Evolutionary conservation across 1,140 invertebrate genomes (phyloP).

Genomic region (Drosophila baimaii): DNA sequence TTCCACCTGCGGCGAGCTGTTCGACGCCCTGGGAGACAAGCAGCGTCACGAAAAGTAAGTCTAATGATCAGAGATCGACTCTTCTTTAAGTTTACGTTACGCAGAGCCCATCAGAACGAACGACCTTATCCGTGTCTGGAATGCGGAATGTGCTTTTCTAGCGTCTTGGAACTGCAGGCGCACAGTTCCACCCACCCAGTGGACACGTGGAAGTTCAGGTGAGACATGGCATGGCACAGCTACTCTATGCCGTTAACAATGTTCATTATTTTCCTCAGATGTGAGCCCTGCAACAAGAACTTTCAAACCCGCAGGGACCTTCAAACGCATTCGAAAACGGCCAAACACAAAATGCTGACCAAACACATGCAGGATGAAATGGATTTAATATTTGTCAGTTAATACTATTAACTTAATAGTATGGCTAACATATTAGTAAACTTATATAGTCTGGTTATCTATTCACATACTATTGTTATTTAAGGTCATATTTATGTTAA

Average conservation of each 20-base stretch:
- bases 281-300: conserved; percentile 52
- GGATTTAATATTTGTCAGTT: conserved; percentile 22
- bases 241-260: neutral
- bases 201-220: conserved; percentile 37
- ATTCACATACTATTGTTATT: neutral
- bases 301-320: conserved; percentile 30
- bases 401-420: neutral
- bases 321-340: conserved; percentile 37
- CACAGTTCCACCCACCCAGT: conserved; percentile 29
- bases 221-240: neutral
- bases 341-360: conserved; percentile 24
- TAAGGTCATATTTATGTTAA: conserved; percentile 3
- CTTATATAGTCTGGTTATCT: neutral
- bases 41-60: conserved; percentile 62
- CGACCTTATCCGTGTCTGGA: conserved; percentile 70
- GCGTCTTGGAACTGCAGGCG: conserved; percentile 23
- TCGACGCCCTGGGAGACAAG: conserved; percentile 39
- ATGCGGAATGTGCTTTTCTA: conserved; percentile 45
- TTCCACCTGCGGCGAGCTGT: conserved; percentile 43
- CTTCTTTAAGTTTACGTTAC: neutral
- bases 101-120: conserved; percentile 65
- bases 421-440: no score
- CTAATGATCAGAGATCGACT: no score
- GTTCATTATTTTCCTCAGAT: conserved; percentile 19
- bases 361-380: conserved; percentile 50